phyloP scores from a whole-genome alignment of 2,113 vertebrate genomes.

The Ursus arctos region DNA sequence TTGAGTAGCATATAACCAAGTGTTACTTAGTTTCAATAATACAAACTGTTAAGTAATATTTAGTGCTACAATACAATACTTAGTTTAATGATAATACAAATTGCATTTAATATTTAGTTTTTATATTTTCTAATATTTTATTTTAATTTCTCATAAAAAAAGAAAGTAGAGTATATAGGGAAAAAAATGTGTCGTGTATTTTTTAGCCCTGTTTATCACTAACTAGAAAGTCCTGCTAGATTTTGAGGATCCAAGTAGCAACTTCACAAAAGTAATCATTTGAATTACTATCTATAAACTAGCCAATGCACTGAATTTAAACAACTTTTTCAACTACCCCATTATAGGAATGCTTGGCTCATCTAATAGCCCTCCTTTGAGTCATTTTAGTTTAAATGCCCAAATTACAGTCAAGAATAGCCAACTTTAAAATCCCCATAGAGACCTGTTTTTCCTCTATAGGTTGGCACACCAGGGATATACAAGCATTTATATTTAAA shows the following conservation, averaged over 20 bases:
- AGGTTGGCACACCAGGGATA: background rate
- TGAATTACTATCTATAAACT: constrained; percentile 57
- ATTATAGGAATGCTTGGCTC: constrained; percentile 49
- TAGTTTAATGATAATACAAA: background rate
- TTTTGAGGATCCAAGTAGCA: background rate
- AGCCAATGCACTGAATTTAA: background rate
- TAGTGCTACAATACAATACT: background rate
- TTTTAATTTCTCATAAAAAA: background rate
- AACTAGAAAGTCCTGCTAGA: background rate
- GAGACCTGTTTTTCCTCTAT: background rate
- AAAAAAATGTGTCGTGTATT: background rate
- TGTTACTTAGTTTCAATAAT: background rate
- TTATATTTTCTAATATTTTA: background rate
- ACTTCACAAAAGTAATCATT: background rate
- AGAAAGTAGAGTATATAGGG: background rate
- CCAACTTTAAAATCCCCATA: background rate
- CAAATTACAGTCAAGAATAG: constrained; percentile 44
- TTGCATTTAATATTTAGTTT: background rate
- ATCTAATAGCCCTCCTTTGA: background rate
- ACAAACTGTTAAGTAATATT: background rate
- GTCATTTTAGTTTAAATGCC: constrained; percentile 63
- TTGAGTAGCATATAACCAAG: background rate
- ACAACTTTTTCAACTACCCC: constrained; percentile 47
- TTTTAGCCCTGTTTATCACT: background rate
- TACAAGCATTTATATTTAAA: background rate